Evolutionary conservation across 2,113 vertebrate genomes (phyloP).

Genomic region (Ahaetulla prasina): DNA sequence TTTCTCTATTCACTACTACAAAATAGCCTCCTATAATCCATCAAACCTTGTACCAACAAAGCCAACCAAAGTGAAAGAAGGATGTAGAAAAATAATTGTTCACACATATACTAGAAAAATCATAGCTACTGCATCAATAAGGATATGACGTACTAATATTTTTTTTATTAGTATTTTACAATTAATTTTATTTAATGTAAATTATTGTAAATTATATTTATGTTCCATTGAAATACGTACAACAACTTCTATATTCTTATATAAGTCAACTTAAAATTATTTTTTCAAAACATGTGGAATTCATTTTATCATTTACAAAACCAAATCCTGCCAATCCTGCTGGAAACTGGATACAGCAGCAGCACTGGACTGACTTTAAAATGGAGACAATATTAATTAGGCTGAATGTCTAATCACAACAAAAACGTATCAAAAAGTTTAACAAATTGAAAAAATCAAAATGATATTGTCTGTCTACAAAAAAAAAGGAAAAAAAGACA

Average conservation of each 20-base stretch:
- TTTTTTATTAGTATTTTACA: not conserved
- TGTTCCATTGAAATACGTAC: not conserved
- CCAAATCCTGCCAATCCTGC: not conserved
- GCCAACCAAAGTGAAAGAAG: not conserved
- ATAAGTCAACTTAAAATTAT: not conserved
- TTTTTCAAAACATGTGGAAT: not conserved
- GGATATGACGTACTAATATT: not conserved
- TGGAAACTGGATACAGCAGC: not conserved
- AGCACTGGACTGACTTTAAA: not conserved
- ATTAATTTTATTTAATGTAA: not conserved
- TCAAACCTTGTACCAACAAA: not conserved
- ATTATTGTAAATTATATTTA: not conserved
- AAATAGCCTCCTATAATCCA: not conserved
- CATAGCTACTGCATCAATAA: not conserved
- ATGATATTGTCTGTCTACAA: not conserved
- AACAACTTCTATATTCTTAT: not conserved
- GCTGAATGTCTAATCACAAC: not conserved
- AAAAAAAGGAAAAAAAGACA: not conserved
- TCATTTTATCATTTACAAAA: not conserved
- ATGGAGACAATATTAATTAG: not conserved
- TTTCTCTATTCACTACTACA: not conserved
- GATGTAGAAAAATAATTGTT: not conserved
- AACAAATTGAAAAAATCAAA: not conserved
- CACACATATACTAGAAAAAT: not conserved
- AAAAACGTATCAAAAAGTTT: not conserved